A percentile compares a stretch with the other conserved stretches of the same genome.
phyloP scores from a whole-genome alignment of 2,888 invertebrate species.

The Tetheella fluctuosa region DNA sequence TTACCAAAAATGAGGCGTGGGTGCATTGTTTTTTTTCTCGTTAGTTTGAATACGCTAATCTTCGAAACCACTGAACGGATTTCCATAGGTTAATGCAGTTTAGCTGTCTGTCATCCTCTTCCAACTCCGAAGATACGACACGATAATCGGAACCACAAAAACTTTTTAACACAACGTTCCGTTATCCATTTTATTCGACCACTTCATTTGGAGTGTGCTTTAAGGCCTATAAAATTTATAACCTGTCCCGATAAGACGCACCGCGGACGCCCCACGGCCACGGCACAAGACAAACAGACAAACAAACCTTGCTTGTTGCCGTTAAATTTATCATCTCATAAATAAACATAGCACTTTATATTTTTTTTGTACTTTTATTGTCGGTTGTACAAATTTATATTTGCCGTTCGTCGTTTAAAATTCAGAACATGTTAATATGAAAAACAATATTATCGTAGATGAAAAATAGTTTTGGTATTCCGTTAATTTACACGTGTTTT shows the following conservation, averaged over 20 bases:
- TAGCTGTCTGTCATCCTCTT: no score
- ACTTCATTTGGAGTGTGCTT: constrained; percentile 57
- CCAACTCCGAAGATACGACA: constrained; percentile 10
- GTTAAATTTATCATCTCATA: constrained; percentile 63
- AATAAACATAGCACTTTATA: constrained; percentile 54
- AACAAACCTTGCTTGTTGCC: constrained; percentile 42
- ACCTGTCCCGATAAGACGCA: constrained; percentile 49
- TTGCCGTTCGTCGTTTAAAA: constrained; percentile 7
- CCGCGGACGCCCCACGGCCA: constrained; percentile 19
- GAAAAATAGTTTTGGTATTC: neutral
- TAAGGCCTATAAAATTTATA: constrained; percentile 63
- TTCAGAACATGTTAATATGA: constrained; percentile 23
- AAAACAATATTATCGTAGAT: neutral
- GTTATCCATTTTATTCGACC: constrained; percentile 46
- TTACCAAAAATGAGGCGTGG: no score
- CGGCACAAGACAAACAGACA: constrained; percentile 38
- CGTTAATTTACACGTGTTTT: constrained; percentile 4
- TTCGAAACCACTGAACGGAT: no score
- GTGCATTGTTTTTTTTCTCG: no score
- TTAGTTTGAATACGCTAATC: no score
- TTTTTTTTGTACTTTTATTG: constrained; percentile 10
- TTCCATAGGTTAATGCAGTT: no score
- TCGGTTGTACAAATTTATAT: constrained; percentile 31
- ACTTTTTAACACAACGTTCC: constrained; percentile 20
- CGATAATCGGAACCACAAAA: neutral